Conservation (phyloP, 1,140 invertebrate genomes). For the Metopolophium dirhodum region DNA sequence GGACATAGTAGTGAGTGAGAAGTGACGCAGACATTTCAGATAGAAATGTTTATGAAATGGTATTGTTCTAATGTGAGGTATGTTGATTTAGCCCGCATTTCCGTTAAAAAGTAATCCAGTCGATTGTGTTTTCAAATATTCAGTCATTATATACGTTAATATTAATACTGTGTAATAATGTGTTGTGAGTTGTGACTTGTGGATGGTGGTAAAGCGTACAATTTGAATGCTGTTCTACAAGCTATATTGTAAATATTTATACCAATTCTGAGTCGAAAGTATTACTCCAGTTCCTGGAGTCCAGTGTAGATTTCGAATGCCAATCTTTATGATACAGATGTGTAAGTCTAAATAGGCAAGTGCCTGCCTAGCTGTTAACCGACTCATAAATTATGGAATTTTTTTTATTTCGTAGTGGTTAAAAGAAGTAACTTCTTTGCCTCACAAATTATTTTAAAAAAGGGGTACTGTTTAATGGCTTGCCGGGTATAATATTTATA, state of each 20-base stretch:
- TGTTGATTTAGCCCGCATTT: slow-evolving; percentile 14
- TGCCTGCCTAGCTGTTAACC: no score
- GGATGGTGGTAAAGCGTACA: background rate
- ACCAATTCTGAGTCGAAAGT: background rate
- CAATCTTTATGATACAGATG: background rate
- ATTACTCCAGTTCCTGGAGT: background rate
- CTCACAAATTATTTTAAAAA: no score
- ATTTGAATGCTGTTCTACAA: background rate
- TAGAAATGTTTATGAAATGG: background rate
- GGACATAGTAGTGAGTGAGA: background rate
- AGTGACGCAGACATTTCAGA: background rate
- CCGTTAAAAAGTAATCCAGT: background rate
- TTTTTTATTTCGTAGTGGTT: no score
- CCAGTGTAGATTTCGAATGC: background rate
- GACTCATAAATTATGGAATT: no score
- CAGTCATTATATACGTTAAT: background rate
- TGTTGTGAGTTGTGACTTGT: background rate
- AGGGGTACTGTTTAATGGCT: no score
- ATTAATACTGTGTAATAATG: background rate
- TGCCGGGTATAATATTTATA: no score
- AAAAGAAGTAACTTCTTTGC: no score
- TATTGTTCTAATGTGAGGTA: background rate
- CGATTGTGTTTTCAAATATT: background rate
- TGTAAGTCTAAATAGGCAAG: no score
- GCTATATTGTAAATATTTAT: background rate